Conservation (phyloP, 2,113 vertebrate genomes). For the Clarias macrocephalus region DNA sequence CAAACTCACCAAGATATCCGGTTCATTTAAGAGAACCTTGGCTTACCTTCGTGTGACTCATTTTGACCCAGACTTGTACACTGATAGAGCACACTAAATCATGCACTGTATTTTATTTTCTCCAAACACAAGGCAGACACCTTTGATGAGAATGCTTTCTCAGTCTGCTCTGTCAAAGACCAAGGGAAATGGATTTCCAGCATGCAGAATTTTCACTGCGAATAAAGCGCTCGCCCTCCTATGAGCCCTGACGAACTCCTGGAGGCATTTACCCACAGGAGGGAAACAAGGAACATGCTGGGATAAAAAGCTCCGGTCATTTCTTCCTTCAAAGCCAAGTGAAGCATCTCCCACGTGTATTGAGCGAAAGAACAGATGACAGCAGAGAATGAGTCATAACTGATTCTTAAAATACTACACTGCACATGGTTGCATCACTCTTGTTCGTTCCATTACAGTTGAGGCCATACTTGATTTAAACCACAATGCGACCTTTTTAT, state of each 20-base stretch:
- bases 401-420: constrained; percentile 36
- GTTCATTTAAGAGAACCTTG: background rate
- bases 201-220: background rate
- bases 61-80: background rate
- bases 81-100: background rate
- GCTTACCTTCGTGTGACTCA: background rate
- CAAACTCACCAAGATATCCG: background rate
- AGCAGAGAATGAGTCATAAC: constrained; percentile 41
- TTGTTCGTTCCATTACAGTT: constrained; percentile 46
- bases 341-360: constrained; percentile 38
- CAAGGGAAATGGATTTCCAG: constrained; percentile 40
- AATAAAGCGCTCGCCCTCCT: constrained; percentile 14
- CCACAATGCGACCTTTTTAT: constrained; percentile 24
- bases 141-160: constrained; percentile 34
- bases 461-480: constrained; percentile 45
- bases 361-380: constrained; percentile 39
- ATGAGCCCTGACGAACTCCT: constrained; percentile 17
- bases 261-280: constrained; percentile 8
- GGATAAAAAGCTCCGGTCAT: constrained; percentile 23
- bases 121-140: constrained; percentile 1
- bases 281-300: constrained; percentile 33
- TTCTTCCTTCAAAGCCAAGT: constrained; percentile 6
- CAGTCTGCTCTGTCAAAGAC: background rate
- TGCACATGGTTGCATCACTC: constrained; percentile 5
- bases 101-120: background rate